Conservation (phyloP, 92 coral and sea anemone species). For the Bergia sp. region DNA sequence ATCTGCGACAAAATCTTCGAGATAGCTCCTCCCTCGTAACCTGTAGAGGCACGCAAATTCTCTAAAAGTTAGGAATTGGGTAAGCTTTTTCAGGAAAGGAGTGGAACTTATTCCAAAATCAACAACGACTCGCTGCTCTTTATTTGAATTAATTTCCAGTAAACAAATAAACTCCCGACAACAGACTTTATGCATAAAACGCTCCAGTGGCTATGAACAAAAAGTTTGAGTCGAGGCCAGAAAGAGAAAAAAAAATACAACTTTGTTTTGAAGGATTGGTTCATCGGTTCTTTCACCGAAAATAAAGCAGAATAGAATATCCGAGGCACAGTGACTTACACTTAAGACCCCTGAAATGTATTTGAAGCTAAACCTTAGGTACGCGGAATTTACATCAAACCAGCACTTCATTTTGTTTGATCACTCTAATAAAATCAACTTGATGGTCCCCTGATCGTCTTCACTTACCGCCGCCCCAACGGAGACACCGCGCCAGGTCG, state of each 20-base stretch:
- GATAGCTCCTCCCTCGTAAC: conserved; percentile 95
- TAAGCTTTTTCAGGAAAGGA: background rate
- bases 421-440: background rate
- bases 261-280: too few relatives aligned
- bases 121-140: too few relatives aligned
- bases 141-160: too few relatives aligned
- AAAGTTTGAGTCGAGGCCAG: too few relatives aligned
- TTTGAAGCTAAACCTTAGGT: background rate
- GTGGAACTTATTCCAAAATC: too few relatives aligned
- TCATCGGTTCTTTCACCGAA: too few relatives aligned
- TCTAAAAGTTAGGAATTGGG: background rate
- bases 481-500: conserved; percentile 88
- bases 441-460: background rate
- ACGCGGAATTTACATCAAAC: background rate
- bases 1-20: conserved; percentile 83
- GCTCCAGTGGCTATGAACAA: too few relatives aligned
- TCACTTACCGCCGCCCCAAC: conserved; percentile 98
- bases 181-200: too few relatives aligned
- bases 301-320: too few relatives aligned
- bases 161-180: too few relatives aligned
- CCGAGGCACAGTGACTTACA: too few relatives aligned
- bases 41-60: conserved; percentile 41
- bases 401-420: background rate
- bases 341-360: background rate
- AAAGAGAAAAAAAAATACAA: too few relatives aligned